These are phyloP conservation scores for Oligia fasciuncula DNA, from an alignment of 2,888 invertebrate species.

Conservation along the genomic window DNA sequence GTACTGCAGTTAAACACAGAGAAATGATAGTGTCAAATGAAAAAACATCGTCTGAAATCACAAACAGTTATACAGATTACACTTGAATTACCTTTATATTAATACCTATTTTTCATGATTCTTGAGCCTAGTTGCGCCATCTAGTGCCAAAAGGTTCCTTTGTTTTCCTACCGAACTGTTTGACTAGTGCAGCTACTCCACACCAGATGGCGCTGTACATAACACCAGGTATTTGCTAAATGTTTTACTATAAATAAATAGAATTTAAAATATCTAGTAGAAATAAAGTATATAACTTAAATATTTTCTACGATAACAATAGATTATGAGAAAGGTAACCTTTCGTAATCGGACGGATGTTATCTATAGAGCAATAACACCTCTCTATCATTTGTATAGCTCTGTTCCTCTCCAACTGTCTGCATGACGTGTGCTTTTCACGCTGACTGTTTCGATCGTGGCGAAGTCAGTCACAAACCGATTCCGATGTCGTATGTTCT, in stretches of 20 bases:
- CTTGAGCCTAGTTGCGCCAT: slow-evolving; percentile 21
- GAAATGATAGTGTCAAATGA: not conserved
- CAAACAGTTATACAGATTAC: not conserved
- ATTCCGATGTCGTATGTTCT: slow-evolving; percentile 76
- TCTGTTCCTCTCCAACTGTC: slow-evolving; percentile 76
- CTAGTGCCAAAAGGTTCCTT: slow-evolving; percentile 14
- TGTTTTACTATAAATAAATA: not conserved
- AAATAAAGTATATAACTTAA: not conserved
- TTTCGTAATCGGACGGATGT: slow-evolving; percentile 61
- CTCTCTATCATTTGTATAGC: slow-evolving; percentile 70
- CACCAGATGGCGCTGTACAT: slow-evolving; percentile 62
- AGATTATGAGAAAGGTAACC: slow-evolving; percentile 37
- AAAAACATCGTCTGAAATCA: not conserved
- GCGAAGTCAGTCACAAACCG: slow-evolving; percentile 87
- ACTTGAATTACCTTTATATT: not conserved
- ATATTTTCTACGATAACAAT: slow-evolving; percentile 32
- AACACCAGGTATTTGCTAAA: not conserved
- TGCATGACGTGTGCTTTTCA: slow-evolving; percentile 83
- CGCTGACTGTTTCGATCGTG: slow-evolving; percentile 69
- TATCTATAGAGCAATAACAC: slow-evolving; percentile 52
- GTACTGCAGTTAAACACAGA: no score
- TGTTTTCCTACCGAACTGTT: rapidly evolving
- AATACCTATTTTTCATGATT: no score
- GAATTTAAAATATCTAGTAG: not conserved
- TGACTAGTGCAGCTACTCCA: slow-evolving; percentile 58